A percentile compares a stretch with the other conserved stretches of the same genome.
Conservation (phyloP, 2,797 vertebrate species). For the Erethizon dorsatum region DNA sequence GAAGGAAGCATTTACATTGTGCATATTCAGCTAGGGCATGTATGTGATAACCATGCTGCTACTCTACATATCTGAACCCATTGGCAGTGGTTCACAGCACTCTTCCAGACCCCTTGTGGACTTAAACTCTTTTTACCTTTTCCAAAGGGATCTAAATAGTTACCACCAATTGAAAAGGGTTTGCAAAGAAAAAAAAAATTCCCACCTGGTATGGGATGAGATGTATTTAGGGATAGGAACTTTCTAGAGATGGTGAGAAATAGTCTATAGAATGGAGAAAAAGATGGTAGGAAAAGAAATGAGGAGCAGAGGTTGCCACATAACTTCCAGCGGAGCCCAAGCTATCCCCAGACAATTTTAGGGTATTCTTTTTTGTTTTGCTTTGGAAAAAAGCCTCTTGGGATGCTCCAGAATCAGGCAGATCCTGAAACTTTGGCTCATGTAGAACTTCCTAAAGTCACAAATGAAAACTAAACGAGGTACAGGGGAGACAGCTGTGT, state of each 20-base stretch:
- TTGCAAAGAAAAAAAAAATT: constrained; percentile 9
- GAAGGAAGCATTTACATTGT: neutral
- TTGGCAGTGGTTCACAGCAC: neutral
- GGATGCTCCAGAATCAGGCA: neutral
- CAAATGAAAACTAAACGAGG: neutral
- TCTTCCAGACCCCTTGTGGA: neutral
- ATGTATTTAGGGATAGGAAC: neutral
- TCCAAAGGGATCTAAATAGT: neutral
- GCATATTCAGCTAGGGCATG: neutral
- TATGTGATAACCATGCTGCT: neutral
- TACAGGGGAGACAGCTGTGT: neutral
- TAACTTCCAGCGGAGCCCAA: neutral
- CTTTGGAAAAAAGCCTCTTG: constrained; percentile 23
- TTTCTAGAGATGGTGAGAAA: neutral
- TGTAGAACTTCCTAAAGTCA: neutral
- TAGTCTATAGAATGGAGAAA: neutral
- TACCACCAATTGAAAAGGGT: neutral
- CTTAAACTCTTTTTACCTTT: neutral
- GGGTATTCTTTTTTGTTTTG: neutral
- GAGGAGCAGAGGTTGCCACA: neutral
- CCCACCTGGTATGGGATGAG: neutral
- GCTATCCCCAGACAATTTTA: neutral
- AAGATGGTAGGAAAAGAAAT: neutral
- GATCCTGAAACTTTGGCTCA: neutral
- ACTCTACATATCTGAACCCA: neutral